A percentile compares a stretch with the other conserved stretches of the same genome.
These are phyloP conservation scores for Papilio elwesi DNA, from an alignment of 2,888 invertebrate species.

Conservation along the genomic window DNA sequence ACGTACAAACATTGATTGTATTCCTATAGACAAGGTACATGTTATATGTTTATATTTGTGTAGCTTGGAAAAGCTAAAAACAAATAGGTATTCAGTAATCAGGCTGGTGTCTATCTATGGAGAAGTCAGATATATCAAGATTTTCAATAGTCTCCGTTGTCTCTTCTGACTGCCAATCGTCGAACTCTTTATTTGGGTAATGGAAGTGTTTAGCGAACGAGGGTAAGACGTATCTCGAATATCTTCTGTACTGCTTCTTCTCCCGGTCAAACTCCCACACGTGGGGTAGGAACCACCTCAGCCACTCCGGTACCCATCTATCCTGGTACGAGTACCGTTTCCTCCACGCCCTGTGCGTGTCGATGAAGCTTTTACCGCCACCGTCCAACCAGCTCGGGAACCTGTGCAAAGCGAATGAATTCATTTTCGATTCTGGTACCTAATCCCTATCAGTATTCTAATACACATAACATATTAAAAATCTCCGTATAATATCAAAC, in stretches of 20 bases:
- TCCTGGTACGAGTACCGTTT: conserved; percentile 17
- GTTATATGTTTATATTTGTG: neutral
- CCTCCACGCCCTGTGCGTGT: conserved; percentile 34
- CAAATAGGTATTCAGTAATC: conserved; percentile 21
- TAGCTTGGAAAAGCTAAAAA: neutral
- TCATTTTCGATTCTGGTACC: no score
- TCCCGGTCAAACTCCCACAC: conserved; percentile 33
- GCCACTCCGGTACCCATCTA: conserved; percentile 25
- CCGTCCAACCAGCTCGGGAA: conserved; percentile 26
- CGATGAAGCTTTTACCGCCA: conserved; percentile 1
- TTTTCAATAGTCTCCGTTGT: conserved; percentile 36
- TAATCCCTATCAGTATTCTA: no score
- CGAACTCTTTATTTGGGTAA: conserved; percentile 17
- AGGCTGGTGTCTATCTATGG: neutral
- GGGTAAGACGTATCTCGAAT: conserved; percentile 16
- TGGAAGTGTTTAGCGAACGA: conserved; percentile 32
- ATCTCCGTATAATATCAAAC: no score
- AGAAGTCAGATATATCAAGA: conserved; percentile 31
- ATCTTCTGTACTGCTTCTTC: conserved; percentile 26
- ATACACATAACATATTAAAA: no score
- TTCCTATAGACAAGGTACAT: no score
- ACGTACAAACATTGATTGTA: no score
- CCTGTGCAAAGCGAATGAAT: conserved; percentile 5
- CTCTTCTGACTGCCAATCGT: conserved; percentile 28
- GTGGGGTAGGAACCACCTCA: conserved; percentile 28